Evolutionary conservation across 2,888 invertebrate species (phyloP).

Genomic region (Cryptocephalus moraei): DNA sequence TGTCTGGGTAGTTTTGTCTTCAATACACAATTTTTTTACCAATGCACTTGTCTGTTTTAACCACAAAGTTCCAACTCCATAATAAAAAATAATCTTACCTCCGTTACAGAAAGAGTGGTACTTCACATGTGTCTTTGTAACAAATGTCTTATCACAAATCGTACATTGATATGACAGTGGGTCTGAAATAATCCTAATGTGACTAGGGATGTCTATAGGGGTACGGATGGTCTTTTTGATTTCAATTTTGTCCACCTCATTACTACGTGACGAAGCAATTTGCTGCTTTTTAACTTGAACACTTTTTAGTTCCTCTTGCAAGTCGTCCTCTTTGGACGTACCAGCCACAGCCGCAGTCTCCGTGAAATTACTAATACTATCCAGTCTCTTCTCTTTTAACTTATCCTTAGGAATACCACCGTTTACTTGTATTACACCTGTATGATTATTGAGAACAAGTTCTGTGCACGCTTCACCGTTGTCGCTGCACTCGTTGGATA

Average conservation of each 20-base stretch:
- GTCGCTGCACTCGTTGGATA: conserved; percentile 4
- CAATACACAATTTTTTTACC: too few relatives aligned
- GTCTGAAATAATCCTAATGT: conserved; percentile 33
- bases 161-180: conserved; percentile 52
- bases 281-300: conserved; percentile 1
- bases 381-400: too few relatives aligned
- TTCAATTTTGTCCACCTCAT: not conserved
- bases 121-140: conserved; percentile 53
- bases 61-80: not conserved
- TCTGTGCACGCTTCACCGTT: conserved; percentile 17
- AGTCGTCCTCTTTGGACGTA: not conserved
- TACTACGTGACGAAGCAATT: not conserved
- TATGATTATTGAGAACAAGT: conserved; percentile 17
- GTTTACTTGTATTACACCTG: conserved; percentile 29
- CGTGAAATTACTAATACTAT: too few relatives aligned
- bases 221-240: conserved; percentile 7
- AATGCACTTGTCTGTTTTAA: too few relatives aligned
- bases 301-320: not conserved
- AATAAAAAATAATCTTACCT: conserved; percentile 19
- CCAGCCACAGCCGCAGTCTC: conserved; percentile 3
- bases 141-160: conserved; percentile 57
- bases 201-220: conserved; percentile 22
- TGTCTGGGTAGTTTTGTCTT: too few relatives aligned
- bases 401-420: conserved; percentile 13
- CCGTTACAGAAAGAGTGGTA: conserved; percentile 57